Base-by-base conservation (phyloP, 2,113 vertebrate genomes). In the Ctenodactylus gundi region DNA sequence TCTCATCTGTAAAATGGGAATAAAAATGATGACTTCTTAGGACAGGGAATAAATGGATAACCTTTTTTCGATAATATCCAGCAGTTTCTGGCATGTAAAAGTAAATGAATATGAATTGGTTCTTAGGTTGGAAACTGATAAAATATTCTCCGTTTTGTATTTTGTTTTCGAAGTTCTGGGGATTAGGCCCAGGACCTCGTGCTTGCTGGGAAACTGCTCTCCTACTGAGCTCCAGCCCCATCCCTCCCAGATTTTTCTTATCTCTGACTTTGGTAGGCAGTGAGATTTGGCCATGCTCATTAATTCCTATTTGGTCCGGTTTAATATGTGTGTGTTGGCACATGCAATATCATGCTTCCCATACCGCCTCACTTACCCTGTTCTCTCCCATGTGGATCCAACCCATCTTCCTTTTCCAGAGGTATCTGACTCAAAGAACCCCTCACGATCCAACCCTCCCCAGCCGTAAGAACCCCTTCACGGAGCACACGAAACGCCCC, bases 401-500 rank as follows among this genome's bases (percentile, higher is more conserved):
- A 78, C 36, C 25, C n/a, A 29, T 31, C 88, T 85, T 90, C 29
- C 6, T 94, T 67, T 62, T 72, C 41, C 51, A 87, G 88, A 70
- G 87, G 44, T 4, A 65, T 90, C 70, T 73, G 62, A 34, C 72
- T 70, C 31, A 7, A 39, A 68, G 82, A 92, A 78, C 23, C 9
- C 31, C 70, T 85, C 41, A 7, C 58, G 73, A 70, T 84, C 84
- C 81, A 72, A 78, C 34, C 12, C 58, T 23, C 2, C 80, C 62
- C 53, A 60, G n/a, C 51, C 53, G 31, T 6, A 73, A 94, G 84
- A 91, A 75, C 17, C 60, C 20, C 90, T 97, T 96, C 70, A 62
- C 96, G 95, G 58, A 57, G 36, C 0, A 2, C 65, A 73, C 75
- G 17, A 95, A 98, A 96, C 89, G 87, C 76, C 62, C 95, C 86